Percentiles rank a stretch among this genome's conserved stretches.
Evolutionary conservation across 2,888 invertebrate genomes (phyloP).

Genomic region (Xestia sexstrigata): DNA sequence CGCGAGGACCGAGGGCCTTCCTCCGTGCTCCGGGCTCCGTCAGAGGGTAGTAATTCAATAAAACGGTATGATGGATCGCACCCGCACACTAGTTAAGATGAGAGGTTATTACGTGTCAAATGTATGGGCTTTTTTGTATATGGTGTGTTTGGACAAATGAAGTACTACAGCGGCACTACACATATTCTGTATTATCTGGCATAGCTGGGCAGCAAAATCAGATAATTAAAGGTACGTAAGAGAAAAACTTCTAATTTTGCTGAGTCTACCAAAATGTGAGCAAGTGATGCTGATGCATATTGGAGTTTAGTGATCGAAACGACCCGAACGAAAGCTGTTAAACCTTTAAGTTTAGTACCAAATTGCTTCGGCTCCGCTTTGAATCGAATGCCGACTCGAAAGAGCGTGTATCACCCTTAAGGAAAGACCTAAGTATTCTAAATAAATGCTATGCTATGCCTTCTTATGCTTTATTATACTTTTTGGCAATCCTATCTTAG

Average conservation of each 20-base stretch:
- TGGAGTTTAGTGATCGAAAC: background rate
- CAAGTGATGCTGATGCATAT: background rate
- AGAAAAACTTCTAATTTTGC: background rate
- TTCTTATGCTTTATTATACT: background rate
- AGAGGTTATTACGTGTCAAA: conserved; percentile 58
- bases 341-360: background rate
- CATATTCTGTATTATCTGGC: background rate
- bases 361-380: background rate
- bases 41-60: conserved; percentile 81
- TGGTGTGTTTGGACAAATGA: background rate
- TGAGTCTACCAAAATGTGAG: background rate
- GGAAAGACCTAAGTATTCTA: background rate
- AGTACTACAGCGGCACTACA: background rate
- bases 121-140: conserved; percentile 13
- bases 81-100: conserved; percentile 64
- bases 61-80: conserved; percentile 79
- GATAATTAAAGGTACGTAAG: background rate
- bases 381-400: background rate
- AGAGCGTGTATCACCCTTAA: background rate
- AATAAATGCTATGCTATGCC: background rate
- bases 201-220: background rate
- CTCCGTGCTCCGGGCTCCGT: conserved; percentile 36
- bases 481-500: background rate
- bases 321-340: background rate
- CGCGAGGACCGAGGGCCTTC: conserved; percentile 60